Evolutionary conservation across 1,140 invertebrate genomes (phyloP).

Genomic region (Harpegnathos saltator): DNA sequence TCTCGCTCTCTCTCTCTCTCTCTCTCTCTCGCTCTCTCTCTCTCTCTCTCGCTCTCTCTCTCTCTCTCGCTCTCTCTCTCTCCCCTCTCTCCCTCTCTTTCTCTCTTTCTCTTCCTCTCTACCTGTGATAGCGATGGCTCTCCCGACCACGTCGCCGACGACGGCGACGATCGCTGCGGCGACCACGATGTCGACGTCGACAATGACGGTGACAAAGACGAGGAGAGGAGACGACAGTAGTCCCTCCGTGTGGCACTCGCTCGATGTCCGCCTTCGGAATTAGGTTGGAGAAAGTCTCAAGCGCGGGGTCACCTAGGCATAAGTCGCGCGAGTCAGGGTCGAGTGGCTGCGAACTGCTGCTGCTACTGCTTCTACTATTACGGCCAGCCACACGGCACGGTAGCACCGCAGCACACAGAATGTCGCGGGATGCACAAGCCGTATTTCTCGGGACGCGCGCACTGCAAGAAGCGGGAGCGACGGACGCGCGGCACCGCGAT

Average conservation of each 20-base stretch:
- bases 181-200: background rate
- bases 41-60: too few species aligned
- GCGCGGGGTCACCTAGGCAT: conserved; percentile 50
- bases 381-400: too few species aligned
- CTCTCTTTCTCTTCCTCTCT: too few species aligned
- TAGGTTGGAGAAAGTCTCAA: conserved; percentile 60
- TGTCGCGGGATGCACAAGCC: background rate
- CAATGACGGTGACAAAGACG: background rate
- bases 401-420: conserved; percentile 8
- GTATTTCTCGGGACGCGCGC: background rate
- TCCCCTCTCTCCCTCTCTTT: too few species aligned
- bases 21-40: too few species aligned
- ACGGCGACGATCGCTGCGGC: background rate
- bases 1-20: too few species aligned
- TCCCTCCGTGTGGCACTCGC: background rate
- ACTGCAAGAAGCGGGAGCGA: background rate
- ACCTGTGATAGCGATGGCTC: conserved; percentile 32
- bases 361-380: background rate
- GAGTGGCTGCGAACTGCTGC: background rate
- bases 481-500: background rate
- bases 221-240: too few species aligned
- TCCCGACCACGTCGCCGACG: conserved; percentile 2
- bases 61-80: too few species aligned
- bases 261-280: conserved; percentile 13
- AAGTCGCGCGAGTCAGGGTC: conserved; percentile 22